phyloP scores from a whole-genome alignment of 2,113 vertebrate species.

The Thalassarche chlororhynchos region DNA sequence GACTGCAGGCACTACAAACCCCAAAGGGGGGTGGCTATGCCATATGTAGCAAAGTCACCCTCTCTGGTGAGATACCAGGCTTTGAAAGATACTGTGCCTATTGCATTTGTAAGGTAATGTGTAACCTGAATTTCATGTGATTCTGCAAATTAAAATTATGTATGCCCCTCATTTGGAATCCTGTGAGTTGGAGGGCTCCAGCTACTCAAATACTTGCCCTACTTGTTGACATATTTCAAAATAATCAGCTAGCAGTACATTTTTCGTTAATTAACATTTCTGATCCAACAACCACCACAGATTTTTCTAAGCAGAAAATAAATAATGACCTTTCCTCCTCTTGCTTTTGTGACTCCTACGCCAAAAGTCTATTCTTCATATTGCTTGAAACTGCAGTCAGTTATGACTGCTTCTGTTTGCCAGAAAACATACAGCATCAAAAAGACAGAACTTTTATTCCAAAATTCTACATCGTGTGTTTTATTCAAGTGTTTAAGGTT shows the following conservation, averaged over 20 bases:
- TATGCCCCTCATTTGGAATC: not conserved
- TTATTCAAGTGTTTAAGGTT: not conserved
- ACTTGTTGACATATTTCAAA: not conserved
- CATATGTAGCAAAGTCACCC: not conserved
- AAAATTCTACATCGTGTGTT: not conserved
- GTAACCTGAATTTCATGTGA: not conserved
- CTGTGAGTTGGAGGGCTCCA: not conserved
- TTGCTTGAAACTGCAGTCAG: not conserved
- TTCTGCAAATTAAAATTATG: not conserved
- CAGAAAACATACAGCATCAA: not conserved
- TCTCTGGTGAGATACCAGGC: too few relatives aligned
- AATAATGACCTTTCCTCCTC: not conserved
- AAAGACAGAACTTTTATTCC: not conserved
- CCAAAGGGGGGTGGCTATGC: not conserved
- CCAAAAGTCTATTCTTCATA: not conserved
- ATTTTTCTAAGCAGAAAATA: not conserved
- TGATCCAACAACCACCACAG: not conserved
- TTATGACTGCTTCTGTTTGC: not conserved
- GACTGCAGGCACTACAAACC: not conserved
- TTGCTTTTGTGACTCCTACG: not conserved
- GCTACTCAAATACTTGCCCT: not conserved
- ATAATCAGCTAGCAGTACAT: not conserved
- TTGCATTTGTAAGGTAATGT: not conserved
- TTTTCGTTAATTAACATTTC: not conserved
- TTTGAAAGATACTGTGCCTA: not conserved